These are phyloP conservation scores for Phoebastria nigripes DNA, from an alignment of 2,797 vertebrate genomes.

Conservation along the genomic window DNA sequence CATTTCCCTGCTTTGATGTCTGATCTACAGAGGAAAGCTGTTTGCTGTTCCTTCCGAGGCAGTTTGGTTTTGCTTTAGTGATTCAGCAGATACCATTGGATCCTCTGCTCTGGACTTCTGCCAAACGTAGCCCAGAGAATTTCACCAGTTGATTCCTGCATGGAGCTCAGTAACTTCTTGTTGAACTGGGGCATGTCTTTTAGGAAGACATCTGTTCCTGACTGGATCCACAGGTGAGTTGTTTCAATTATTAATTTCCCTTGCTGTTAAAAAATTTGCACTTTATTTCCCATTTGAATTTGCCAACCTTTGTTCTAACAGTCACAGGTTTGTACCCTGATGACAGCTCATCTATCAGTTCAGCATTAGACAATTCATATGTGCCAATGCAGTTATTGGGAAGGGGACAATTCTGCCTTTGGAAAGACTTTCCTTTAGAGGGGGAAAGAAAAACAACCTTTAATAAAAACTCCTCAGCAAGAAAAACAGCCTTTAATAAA, in stretches of 20 bases:
- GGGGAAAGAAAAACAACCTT: slow-evolving; percentile 27
- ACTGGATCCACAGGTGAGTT: slow-evolving; percentile 1
- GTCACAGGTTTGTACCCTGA: slow-evolving; percentile 23
- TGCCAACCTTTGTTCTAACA: slow-evolving; percentile 22
- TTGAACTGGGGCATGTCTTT: neutral
- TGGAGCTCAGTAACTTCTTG: neutral
- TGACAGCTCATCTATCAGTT: slow-evolving; percentile 47
- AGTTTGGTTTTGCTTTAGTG: slow-evolving; percentile 20
- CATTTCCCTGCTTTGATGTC: slow-evolving; percentile 5
- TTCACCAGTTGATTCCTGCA: neutral
- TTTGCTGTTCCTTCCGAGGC: neutral
- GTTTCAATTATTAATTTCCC: slow-evolving; percentile 30
- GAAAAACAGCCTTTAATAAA: slow-evolving; percentile 42
- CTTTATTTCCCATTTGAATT: slow-evolving; percentile 54
- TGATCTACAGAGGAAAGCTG: slow-evolving; percentile 18
- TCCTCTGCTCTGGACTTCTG: neutral
- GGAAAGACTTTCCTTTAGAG: slow-evolving; percentile 7
- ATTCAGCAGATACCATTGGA: neutral
- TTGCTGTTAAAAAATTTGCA: neutral
- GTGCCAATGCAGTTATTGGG: neutral
- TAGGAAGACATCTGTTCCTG: slow-evolving; percentile 8
- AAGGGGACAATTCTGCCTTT: neutral
- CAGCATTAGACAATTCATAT: slow-evolving; percentile 13
- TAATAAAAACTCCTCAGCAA: slow-evolving; percentile 25
- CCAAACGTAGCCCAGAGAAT: neutral